Percentiles rank a stretch among this genome's conserved stretches.
These are phyloP conservation scores for Callorhinus ursinus DNA, from an alignment of 2,113 vertebrate species.

Conservation along the genomic window DNA sequence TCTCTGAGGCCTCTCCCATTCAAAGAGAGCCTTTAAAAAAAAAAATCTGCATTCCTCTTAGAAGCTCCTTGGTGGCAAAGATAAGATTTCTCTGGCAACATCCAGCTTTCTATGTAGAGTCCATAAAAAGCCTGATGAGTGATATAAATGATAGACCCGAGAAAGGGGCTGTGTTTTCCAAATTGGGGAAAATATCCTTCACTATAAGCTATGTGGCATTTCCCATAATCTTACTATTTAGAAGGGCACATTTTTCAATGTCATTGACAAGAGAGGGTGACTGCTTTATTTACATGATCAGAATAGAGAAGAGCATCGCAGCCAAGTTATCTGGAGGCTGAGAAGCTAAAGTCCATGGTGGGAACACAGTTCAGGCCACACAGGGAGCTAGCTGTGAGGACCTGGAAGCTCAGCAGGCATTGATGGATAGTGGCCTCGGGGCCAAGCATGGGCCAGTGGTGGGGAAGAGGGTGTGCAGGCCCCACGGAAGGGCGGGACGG, in stretches of 20 bases:
- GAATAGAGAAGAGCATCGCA: background rate
- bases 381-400: background rate
- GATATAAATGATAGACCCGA: background rate
- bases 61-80: background rate
- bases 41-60: background rate
- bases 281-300: background rate
- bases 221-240: background rate
- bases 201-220: constrained; percentile 24
- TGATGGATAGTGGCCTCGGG: background rate
- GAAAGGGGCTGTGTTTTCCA: background rate
- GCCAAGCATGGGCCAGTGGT: background rate
- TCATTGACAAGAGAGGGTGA: background rate
- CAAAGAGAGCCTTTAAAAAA: background rate
- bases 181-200: background rate
- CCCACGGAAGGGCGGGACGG: background rate
- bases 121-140: background rate
- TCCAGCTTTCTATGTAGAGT: background rate
- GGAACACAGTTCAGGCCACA: background rate
- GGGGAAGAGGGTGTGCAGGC: background rate
- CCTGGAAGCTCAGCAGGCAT: background rate
- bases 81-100: background rate
- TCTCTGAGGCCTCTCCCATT: background rate
- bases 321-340: background rate
- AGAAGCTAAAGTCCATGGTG: background rate
- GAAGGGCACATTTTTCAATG: constrained; percentile 28